Evolutionary conservation across 2,888 invertebrate species (phyloP).

Genomic region (Ditula angustiorana): DNA sequence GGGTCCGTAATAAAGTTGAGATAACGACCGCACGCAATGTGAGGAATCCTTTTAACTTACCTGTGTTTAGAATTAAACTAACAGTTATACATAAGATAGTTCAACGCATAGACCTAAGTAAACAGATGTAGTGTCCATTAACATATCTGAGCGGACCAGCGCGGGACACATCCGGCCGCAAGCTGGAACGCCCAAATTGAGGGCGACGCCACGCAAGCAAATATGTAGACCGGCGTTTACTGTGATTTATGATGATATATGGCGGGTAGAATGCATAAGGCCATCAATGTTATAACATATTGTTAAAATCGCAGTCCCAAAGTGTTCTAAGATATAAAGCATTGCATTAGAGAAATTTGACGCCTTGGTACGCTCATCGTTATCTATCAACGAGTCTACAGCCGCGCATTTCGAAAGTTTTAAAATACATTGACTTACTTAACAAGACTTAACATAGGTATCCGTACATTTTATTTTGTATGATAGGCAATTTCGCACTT

Average conservation of each 20-base stretch:
- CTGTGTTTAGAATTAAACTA: conserved; percentile 29
- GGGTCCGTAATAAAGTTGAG: conserved; percentile 7
- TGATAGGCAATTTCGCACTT: conserved; percentile 40
- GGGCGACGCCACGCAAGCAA: conserved; percentile 55
- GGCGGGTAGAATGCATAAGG: conserved; percentile 46
- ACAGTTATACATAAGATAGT: conserved; percentile 43
- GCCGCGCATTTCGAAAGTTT: no score
- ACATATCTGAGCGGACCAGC: conserved; percentile 54
- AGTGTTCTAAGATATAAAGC: not conserved
- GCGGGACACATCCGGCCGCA: conserved; percentile 51
- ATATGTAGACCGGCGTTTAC: conserved; percentile 60
- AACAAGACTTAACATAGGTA: no score
- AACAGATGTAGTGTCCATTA: conserved; percentile 57
- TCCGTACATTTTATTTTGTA: conserved; percentile 32
- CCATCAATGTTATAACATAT: conserved; percentile 34
- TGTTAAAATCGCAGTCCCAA: conserved; percentile 7
- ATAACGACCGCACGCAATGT: not conserved
- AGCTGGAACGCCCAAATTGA: conserved; percentile 56
- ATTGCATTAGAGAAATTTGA: no score
- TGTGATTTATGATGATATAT: conserved; percentile 77
- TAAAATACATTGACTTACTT: not conserved
- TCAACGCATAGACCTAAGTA: conserved; percentile 52
- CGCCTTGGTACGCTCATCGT: no score
- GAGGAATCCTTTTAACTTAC: conserved; percentile 11
- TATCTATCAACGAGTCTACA: no score